Conservation (phyloP, 2,797 vertebrate genomes). For the Spatula versicolor region DNA sequence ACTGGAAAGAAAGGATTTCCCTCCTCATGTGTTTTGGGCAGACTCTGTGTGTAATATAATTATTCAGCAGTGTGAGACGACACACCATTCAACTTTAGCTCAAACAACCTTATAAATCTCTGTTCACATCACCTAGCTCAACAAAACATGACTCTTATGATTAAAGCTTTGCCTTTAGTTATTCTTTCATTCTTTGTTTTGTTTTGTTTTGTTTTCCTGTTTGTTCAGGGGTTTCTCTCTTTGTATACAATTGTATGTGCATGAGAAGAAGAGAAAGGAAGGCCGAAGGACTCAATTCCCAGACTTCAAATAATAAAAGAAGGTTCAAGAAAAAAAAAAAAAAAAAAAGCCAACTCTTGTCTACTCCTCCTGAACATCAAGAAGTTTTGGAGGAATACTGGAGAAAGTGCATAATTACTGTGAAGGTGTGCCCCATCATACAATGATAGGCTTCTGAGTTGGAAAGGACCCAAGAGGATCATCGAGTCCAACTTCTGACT, state of each 20-base stretch:
- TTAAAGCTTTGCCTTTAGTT: background rate
- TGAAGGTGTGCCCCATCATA: background rate
- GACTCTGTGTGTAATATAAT: background rate
- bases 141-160: background rate
- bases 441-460: background rate
- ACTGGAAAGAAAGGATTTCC: background rate
- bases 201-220: background rate
- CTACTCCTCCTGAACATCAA: background rate
- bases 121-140: background rate
- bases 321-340: background rate
- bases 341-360: background rate
- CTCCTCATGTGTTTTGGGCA: background rate
- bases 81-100: background rate
- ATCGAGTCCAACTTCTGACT: background rate
- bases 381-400: background rate
- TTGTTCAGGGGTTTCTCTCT: background rate
- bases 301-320: background rate
- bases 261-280: background rate
- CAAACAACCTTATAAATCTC: background rate
- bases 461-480: background rate
- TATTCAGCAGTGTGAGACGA: background rate
- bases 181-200: background rate
- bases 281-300: fast-evolving
- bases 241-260: fast-evolving
- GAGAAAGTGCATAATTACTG: background rate